These are phyloP conservation scores for Catalaphyllia jardinei DNA, from an alignment of 64 coral and sea anemone genomes.

Conservation along the genomic window DNA sequence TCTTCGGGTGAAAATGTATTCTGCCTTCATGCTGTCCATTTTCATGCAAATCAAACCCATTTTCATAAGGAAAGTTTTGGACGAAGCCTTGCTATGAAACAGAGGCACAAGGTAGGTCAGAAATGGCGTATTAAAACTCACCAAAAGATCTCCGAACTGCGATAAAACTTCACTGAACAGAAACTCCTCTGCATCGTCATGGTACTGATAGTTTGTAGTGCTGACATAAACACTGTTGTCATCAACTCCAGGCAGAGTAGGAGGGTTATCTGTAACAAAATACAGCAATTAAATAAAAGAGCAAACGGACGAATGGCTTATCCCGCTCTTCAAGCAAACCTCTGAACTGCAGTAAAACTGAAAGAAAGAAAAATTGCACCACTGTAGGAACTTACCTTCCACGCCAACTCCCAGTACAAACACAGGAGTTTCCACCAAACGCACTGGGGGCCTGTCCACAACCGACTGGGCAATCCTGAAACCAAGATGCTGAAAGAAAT, in stretches of 20 bases:
- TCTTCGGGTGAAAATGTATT: no score
- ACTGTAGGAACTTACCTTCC: constrained; percentile 3
- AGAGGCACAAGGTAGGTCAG: neutral
- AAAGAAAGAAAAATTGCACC: neutral
- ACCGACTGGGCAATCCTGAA: constrained; percentile 37
- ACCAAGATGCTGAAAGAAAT: constrained; percentile 69
- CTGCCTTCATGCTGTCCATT: no score
- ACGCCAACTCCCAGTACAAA: constrained; percentile 54
- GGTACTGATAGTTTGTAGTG: constrained; percentile 28
- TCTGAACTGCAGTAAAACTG: neutral
- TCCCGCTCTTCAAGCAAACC: neutral
- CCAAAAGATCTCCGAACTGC: constrained; percentile 33
- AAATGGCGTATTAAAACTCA: neutral
- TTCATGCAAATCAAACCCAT: no score
- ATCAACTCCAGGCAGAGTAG: constrained; percentile 7
- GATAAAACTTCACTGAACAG: neutral
- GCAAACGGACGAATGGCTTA: no score
- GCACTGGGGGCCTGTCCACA: constrained; percentile 24
- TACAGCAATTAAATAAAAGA: neutral
- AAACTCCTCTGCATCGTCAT: constrained; percentile 41
- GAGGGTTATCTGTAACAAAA: constrained; percentile 9
- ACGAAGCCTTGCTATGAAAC: no score
- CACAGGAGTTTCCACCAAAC: constrained; percentile 41
- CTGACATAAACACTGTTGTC: neutral
- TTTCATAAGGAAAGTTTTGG: no score